Conservation (phyloP, 2,888 invertebrate genomes). For the Thereva unica region DNA sequence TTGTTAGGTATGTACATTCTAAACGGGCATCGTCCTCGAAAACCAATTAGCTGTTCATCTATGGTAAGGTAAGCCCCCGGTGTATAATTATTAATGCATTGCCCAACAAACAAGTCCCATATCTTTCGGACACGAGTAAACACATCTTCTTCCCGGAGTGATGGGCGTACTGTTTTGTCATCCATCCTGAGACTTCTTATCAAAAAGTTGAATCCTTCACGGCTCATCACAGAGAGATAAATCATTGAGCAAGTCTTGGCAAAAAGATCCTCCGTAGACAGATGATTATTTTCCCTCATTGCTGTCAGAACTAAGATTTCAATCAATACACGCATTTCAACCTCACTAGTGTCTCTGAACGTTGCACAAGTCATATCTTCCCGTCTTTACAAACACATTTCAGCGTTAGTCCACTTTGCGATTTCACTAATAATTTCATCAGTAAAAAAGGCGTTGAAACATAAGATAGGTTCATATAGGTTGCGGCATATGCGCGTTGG, state of each 20-base stretch:
- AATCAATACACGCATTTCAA: not conserved
- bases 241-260: slow-evolving; percentile 1
- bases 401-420: not conserved
- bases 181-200: slow-evolving; percentile 42
- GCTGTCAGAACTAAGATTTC: not conserved
- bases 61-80: not conserved
- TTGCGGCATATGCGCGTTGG: not conserved
- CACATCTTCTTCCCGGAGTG: slow-evolving; percentile 22
- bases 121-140: slow-evolving; percentile 14
- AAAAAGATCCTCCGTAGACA: slow-evolving; percentile 16
- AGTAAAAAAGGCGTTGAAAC: no score
- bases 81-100: no score
- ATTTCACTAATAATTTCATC: not conserved
- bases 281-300: slow-evolving; percentile 15
- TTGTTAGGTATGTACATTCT: slow-evolving; percentile 31
- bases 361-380: not conserved
- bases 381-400: not conserved
- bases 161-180: slow-evolving; percentile 35
- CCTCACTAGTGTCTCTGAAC: not conserved
- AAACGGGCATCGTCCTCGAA: no score
- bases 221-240: slow-evolving; percentile 9
- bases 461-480: not conserved
- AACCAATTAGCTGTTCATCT: not conserved
- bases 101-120: slow-evolving; percentile 1
- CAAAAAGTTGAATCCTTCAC: slow-evolving; percentile 40